Conservation (phyloP, 2,888 invertebrate species). For the Perizoma flavofasciatum region DNA sequence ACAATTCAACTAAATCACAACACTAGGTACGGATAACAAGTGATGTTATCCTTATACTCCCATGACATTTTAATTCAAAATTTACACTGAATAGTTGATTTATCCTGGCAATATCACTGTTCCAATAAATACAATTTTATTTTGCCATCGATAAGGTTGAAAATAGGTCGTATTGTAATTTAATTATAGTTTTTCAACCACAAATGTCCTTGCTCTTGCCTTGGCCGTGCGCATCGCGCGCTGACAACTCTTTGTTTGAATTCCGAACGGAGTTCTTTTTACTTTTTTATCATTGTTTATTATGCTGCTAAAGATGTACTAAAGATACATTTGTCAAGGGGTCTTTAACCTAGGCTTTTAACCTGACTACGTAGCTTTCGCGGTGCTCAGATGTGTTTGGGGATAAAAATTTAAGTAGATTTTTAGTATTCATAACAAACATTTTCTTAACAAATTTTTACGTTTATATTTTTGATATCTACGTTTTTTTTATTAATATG, state of each 20-base stretch:
- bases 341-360: constrained; percentile 62
- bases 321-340: constrained; percentile 58
- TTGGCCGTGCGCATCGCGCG: constrained; percentile 70
- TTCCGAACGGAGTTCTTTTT: constrained; percentile 53
- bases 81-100: constrained; percentile 29
- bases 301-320: constrained; percentile 43
- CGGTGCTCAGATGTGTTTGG: constrained; percentile 12
- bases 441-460: no score
- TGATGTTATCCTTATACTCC: constrained; percentile 21
- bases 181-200: constrained; percentile 31
- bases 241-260: constrained; percentile 75
- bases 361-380: constrained; percentile 22
- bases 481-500: no score
- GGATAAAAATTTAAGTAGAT: not conserved
- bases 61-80: constrained; percentile 32
- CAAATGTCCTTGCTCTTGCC: constrained; percentile 70
- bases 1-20: constrained; percentile 3
- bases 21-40: constrained; percentile 27
- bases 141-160: constrained; percentile 10
- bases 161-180: constrained; percentile 21
- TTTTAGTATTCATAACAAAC: no score
- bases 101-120: constrained; percentile 14
- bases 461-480: no score
- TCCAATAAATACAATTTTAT: constrained; percentile 8
- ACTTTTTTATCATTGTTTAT: constrained; percentile 65